Base-by-base conservation (phyloP, 2,113 vertebrate species). In the Solea solea region DNA sequence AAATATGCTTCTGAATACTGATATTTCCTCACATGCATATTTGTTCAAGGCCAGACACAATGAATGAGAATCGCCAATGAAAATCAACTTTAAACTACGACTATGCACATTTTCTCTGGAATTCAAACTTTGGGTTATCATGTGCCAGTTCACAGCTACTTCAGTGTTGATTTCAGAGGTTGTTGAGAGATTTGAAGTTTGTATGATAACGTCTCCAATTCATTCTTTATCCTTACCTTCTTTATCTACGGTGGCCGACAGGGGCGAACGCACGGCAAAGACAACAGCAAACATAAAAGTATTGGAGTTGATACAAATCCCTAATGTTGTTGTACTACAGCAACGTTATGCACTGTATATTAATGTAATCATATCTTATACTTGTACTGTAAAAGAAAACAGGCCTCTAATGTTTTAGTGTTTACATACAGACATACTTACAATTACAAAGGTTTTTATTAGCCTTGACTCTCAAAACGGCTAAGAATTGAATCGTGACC, bases 151-250 rank as follows among this genome's bases (percentile, higher is more conserved):
- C 1, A 45, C n/a, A 42, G 45, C 27, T 11, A 25, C 34, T 60
- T 76, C 51, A 66, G 44, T 51, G 42, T 14, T 74, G 66, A 57
- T 74, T 60, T 62, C 34, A 54, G 44, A 45, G 41, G 45, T 40
- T 27, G 44, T 44, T 49, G 14, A 14, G 52, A 69, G 64, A 66
- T 58, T 45, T 62, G 40, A 16, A 48, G 27, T 72, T 58, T 66
- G 52, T 34, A 52, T 70, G 25, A 42, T 41, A 63, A 51, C 8
- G 15, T 42, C 54, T 48, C 34, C 34, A 34, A 51, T 49, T 61
- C 15, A 62, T 61, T 72, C 11, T 16, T 11, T 45, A 4, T 53
- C 49, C 2, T 58, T 9, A 8, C 5, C n/a, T 50, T 12, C 15
- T 13, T 49, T 13, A 15, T 49, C 44, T 46, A 21, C 21, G 21